Conservation (phyloP, 2,113 vertebrate species). For the Ceyx margarethae region DNA sequence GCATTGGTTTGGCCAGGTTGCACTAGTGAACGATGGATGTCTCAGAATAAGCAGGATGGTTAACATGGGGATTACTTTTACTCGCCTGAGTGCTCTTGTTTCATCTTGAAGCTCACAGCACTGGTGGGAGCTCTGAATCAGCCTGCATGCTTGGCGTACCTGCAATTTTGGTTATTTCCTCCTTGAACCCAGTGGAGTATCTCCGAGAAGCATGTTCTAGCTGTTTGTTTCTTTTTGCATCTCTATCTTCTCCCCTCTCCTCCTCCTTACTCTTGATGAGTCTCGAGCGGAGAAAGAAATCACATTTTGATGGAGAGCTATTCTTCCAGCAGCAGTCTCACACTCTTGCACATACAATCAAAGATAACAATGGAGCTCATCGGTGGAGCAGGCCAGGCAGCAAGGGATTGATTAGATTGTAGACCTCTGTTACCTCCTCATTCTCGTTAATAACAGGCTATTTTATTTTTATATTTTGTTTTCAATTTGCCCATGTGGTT, state of each 20-base stretch:
- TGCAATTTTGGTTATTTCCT: background rate
- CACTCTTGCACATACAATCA: constrained; percentile 45
- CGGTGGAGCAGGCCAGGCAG: constrained; percentile 13
- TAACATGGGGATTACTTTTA: background rate
- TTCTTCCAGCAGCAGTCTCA: background rate
- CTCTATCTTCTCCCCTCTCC: background rate
- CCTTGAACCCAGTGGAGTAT: background rate
- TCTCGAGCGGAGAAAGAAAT: constrained; percentile 1
- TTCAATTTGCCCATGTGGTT: background rate
- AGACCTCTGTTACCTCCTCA: constrained; percentile 37
- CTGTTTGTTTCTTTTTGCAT: constrained; percentile 17
- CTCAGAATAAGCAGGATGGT: background rate
- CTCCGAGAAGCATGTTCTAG: background rate
- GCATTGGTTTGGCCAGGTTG: background rate
- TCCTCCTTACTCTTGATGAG: constrained; percentile 7
- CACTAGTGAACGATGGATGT: background rate
- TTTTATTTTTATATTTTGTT: constrained; percentile 44
- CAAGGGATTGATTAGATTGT: constrained; percentile 47
- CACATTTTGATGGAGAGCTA: constrained; percentile 27
- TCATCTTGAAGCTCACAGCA: background rate
- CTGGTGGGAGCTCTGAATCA: background rate
- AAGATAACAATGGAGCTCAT: constrained; percentile 52
- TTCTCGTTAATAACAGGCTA: constrained; percentile 57
- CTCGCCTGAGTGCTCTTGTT: background rate
- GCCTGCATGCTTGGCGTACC: background rate